Conservation (phyloP, 2,113 vertebrate genomes). For the Sphaerodactylus townsendi region DNA sequence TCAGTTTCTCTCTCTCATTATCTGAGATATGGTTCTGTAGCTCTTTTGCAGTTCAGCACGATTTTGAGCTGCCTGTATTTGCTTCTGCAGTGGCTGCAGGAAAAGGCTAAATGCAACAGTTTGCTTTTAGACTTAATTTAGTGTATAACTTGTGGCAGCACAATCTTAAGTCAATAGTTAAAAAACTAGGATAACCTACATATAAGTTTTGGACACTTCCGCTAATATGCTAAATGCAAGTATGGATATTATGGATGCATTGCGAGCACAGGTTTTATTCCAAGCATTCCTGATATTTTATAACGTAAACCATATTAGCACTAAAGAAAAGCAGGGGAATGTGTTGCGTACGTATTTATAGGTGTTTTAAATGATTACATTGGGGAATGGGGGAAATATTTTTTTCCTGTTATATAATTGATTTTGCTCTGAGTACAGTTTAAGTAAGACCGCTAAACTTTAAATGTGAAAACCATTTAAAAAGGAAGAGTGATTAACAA, state of each 20-base stretch:
- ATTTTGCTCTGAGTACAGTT: not conserved
- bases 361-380: not conserved
- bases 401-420: not conserved
- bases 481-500: not conserved
- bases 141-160: not conserved
- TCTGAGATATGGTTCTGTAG: not conserved
- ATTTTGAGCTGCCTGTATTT: not conserved
- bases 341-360: not conserved
- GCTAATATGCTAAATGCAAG: not conserved
- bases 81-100: not conserved
- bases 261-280: not conserved
- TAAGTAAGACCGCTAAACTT: not conserved
- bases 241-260: not conserved
- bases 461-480: not conserved
- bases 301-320: not conserved
- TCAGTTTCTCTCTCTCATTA: not conserved
- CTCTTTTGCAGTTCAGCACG: not conserved
- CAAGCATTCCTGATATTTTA: not conserved
- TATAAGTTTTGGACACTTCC: not conserved
- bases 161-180: not conserved
- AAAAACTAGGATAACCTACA: not conserved
- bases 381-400: not conserved
- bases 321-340: not conserved
- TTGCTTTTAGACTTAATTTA: not conserved
- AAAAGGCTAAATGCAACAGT: not conserved